These are phyloP conservation scores for Drosophila nikananu DNA, from an alignment of 1,140 invertebrate species.

Conservation along the genomic window DNA sequence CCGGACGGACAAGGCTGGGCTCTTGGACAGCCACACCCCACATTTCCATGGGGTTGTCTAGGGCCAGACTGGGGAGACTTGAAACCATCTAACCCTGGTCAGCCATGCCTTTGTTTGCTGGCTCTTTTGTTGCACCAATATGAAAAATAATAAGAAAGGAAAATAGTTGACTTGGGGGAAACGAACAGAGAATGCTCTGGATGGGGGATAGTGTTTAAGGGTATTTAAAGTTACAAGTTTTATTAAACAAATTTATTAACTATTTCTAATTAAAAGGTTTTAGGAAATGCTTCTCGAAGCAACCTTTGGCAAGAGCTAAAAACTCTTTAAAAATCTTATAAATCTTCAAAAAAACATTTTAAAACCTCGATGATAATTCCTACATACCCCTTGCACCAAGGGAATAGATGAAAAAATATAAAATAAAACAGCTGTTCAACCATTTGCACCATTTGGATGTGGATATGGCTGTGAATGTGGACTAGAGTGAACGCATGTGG, in stretches of 20 bases:
- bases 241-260: accelerated
- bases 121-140: conserved; percentile 41
- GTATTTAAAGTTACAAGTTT: neutral
- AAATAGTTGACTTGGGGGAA: neutral
- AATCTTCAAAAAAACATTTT: neutral
- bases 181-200: neutral
- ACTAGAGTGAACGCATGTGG: conserved; percentile 14
- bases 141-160: conserved; percentile 21
- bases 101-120: conserved; percentile 56
- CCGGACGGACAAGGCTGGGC: conserved; percentile 35
- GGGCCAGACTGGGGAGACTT: conserved; percentile 7
- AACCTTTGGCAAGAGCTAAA: neutral
- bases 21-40: conserved; percentile 52
- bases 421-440: conserved; percentile 58
- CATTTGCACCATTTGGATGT: conserved; percentile 29
- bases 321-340: neutral
- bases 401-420: conserved; percentile 6
- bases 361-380: neutral
- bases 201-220: accelerated
- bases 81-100: conserved; percentile 13
- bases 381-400: neutral
- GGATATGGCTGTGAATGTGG: conserved; percentile 2
- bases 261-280: neutral
- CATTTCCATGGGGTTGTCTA: conserved; percentile 11
- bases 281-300: neutral